Evolutionary conservation across 2,888 invertebrate genomes (phyloP), one percentile per base, ranked within the genome.

Genomic region (Cordilura impudica): DNA sequence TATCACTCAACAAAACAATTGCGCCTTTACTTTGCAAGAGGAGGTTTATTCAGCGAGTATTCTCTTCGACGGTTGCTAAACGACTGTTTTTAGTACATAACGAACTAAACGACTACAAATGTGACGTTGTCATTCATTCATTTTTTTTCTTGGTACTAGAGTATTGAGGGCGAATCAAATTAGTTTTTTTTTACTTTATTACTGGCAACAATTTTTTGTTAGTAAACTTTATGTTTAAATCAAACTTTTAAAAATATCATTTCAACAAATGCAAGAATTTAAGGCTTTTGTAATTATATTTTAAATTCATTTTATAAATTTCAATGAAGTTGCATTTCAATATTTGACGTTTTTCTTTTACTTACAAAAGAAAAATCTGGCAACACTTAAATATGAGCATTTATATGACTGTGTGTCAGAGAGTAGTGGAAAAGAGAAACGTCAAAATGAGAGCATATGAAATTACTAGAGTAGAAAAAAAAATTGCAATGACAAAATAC

Each of bases 41-140:
- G 70, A 72, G 66, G 73, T 58, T 19, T 51, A 65, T 54, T 60
- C 18, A 56, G 26, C 63, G 79, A 79, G 71, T 79, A 75, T 79
- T 83, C 53, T 83, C 81, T 81, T 81, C 71, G 75, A 79, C 84
- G 78, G 78, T 81, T 81, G 81, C 81, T 82, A 84, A 83, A 84
- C 84, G 82, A 84, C 84, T 83, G 84, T 81, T 85, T 83, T 78
- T 80, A 60, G 26, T 45, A 29, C 26, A 47, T 35, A 23, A 67
- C 26, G 49, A 75, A 39, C 1, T 39, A 51, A 70, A 71, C 67
- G 75, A 72, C 66, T 63, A 71, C 60, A 66, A 71, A 43, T 61
- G 78, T 79, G 79, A 79, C 79, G 79, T 79, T 72, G 74, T 71
- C 78, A 75, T 79, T 72, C 66, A 72, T 56, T 58, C 29, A 21